phyloP scores from a whole-genome alignment of 2,797 vertebrate species.

The Salmo trutta region DNA sequence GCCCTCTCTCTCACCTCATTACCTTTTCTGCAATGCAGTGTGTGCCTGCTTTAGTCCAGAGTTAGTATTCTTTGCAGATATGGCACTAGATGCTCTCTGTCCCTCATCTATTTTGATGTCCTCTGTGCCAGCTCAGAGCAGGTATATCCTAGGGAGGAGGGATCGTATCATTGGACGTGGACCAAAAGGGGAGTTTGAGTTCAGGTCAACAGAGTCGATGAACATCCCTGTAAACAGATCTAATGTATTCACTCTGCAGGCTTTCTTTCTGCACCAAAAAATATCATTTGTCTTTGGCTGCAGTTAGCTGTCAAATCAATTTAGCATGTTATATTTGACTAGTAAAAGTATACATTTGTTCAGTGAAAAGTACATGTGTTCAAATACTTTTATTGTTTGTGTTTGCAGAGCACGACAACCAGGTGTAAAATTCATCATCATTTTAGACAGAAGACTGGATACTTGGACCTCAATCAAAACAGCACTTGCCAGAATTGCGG shows the following conservation, averaged over 20 bases:
- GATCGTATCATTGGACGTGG: background rate
- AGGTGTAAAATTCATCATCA: slow-evolving; percentile 90
- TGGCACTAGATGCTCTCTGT: slow-evolving; percentile 33
- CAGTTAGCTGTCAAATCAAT: background rate
- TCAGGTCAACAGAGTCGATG: background rate
- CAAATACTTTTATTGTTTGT: slow-evolving; percentile 17
- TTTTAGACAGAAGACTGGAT: slow-evolving; percentile 94
- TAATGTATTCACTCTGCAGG: background rate
- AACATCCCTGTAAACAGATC: background rate
- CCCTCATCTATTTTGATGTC: slow-evolving; percentile 16
- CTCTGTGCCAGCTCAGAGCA: slow-evolving; percentile 21
- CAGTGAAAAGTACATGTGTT: background rate
- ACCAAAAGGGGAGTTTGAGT: background rate
- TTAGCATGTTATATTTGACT: background rate
- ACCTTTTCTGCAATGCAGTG: slow-evolving; percentile 63
- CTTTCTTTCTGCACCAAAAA: background rate
- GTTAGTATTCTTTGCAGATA: slow-evolving; percentile 62
- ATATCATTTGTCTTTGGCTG: background rate
- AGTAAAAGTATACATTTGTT: background rate
- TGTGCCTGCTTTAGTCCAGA: slow-evolving; percentile 47
- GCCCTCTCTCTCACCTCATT: slow-evolving; percentile 6
- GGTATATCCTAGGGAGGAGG: background rate
- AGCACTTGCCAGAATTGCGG: slow-evolving; percentile 90
- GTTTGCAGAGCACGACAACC: slow-evolving; percentile 82
- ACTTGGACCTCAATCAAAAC: slow-evolving; percentile 95